Conservation (phyloP, 92 coral and sea anemone species). For the Montipora capitata region DNA sequence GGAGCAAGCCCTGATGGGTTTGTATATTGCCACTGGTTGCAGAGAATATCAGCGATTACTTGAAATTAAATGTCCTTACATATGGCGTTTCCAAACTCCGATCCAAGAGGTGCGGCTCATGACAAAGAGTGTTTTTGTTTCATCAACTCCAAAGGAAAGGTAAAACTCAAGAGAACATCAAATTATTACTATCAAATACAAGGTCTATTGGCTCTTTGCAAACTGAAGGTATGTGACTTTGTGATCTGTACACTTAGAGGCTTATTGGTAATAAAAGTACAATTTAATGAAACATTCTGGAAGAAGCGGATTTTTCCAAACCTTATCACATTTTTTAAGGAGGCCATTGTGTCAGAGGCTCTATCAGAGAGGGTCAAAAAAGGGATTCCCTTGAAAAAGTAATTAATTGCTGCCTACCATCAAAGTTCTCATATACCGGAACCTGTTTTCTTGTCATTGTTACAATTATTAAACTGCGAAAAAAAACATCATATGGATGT, state of each 20-base stretch:
- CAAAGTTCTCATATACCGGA: background rate
- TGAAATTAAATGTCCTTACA: conserved; percentile 55
- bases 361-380: background rate
- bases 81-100: conserved; percentile 18
- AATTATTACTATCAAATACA: conserved; percentile 30
- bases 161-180: conserved; percentile 29
- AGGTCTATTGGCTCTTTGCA: conserved; percentile 11
- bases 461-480: background rate
- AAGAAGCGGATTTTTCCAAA: background rate
- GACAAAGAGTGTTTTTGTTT: background rate
- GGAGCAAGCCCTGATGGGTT: conserved; percentile 58
- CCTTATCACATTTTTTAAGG: background rate
- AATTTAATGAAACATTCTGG: background rate
- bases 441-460: conserved; percentile 11
- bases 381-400: conserved; percentile 14
- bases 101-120: no score
- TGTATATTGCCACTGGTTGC: conserved; percentile 37
- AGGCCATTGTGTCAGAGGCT: background rate
- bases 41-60: conserved; percentile 22
- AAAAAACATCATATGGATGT: background rate
- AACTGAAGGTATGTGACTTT: conserved; percentile 1
- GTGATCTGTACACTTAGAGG: background rate
- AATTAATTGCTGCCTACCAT: background rate
- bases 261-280: background rate
- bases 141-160: conserved; percentile 20